Percentiles rank a stretch among this genome's conserved stretches.
phyloP scores from a whole-genome alignment of 2,797 vertebrate genomes.

The Sorex maritimensis region DNA sequence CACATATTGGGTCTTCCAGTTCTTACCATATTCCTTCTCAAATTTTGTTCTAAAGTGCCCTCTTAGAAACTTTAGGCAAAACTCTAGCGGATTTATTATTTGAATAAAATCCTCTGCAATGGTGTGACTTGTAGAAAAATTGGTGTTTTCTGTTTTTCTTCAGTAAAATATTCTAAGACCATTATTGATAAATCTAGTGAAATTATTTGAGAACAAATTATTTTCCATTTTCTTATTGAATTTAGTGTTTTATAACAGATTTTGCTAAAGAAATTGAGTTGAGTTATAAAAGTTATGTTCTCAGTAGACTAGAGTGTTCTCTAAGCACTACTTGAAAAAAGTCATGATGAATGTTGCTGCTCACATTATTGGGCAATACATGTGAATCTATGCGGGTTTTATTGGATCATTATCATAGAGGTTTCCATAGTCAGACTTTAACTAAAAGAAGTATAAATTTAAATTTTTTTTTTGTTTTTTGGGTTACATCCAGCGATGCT shows the following conservation, averaged over 20 bases:
- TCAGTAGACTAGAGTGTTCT: conserved; percentile 45
- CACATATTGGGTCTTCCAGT: conserved; percentile 78
- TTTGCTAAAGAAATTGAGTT: background rate
- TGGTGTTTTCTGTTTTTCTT: background rate
- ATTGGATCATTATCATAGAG: conserved; percentile 19
- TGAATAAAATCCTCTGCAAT: background rate
- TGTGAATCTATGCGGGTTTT: background rate
- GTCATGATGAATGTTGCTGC: conserved; percentile 8
- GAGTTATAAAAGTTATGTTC: background rate
- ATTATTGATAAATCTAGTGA: conserved; percentile 13
- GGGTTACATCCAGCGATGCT: no score
- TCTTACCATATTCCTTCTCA: conserved; percentile 70
- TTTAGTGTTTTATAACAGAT: conserved; percentile 37
- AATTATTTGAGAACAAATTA: background rate
- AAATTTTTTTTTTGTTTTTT: no score
- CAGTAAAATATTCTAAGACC: background rate
- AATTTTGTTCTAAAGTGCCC: conserved; percentile 12
- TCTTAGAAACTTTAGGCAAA: conserved; percentile 48
- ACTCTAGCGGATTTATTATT: conserved; percentile 61
- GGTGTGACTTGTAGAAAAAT: conserved; percentile 1
- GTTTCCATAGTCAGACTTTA: background rate
- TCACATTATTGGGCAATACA: background rate
- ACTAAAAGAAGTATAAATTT: background rate
- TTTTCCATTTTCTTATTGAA: background rate
- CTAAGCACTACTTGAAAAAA: background rate